phyloP scores from a whole-genome alignment of 2,113 vertebrate species.

The Otus sunia region DNA sequence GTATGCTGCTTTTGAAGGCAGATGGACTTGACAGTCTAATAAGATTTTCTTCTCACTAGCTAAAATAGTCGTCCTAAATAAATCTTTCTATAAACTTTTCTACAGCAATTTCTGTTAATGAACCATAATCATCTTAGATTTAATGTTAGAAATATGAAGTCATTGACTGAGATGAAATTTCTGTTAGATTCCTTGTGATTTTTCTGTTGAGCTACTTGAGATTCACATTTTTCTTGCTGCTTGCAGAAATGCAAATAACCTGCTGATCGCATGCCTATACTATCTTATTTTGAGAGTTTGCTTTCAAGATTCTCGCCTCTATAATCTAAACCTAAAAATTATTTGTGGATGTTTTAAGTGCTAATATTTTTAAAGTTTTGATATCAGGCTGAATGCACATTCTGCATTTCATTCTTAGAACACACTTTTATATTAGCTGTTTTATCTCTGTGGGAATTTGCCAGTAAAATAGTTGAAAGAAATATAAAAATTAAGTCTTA shows the following conservation, averaged over 20 bases:
- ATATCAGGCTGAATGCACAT: background rate
- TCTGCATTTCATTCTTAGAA: background rate
- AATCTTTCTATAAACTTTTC: background rate
- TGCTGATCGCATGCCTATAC: background rate
- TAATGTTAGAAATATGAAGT: background rate
- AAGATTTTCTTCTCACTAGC: background rate
- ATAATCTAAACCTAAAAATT: background rate
- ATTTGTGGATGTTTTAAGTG: background rate
- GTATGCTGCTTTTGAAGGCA: background rate
- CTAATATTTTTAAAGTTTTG: background rate
- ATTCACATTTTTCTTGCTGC: background rate
- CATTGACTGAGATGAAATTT: background rate
- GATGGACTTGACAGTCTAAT: background rate
- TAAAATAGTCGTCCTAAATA: background rate
- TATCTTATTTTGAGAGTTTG: background rate
- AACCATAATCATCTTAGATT: background rate
- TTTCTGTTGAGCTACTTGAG: background rate
- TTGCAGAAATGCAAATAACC: background rate
- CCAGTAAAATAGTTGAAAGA: background rate
- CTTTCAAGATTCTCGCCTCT: background rate
- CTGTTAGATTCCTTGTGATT: background rate
- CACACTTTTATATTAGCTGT: background rate
- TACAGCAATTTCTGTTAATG: background rate
- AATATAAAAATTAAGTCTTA: background rate
- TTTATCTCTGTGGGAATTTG: background rate